Evolutionary conservation across 2,888 invertebrate species (phyloP).

Genomic region (Latrodectus hesperus): DNA sequence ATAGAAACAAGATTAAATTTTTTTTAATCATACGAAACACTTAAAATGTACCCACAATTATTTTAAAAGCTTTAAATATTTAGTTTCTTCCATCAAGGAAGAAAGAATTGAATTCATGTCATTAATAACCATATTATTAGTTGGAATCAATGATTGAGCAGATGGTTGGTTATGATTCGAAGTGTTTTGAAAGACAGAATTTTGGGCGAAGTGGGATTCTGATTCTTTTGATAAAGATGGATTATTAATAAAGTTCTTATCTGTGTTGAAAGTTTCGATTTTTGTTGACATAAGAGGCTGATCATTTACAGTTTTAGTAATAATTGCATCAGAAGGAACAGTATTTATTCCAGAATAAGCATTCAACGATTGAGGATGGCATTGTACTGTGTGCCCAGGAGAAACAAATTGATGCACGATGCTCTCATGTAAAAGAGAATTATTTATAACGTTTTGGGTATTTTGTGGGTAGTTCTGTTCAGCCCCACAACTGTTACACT

Average conservation of each 20-base stretch:
- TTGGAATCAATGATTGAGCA: constrained; percentile 71
- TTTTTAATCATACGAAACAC: background rate
- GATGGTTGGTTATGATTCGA: constrained; percentile 15
- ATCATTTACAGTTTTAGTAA: constrained; percentile 39
- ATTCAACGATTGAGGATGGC: constrained; percentile 1
- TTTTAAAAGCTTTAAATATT: constrained; percentile 85
- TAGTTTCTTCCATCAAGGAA: constrained; percentile 92
- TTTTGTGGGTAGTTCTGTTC: constrained; percentile 24
- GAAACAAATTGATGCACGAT: constrained; percentile 20
- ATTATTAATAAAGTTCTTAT: constrained; percentile 14
- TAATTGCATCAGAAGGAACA: background rate
- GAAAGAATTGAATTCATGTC: constrained; percentile 94
- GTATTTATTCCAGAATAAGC: constrained; percentile 4
- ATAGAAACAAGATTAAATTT: background rate
- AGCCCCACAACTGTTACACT: constrained; percentile 41
- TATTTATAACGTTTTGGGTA: constrained; percentile 7
- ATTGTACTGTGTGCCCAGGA: constrained; percentile 33
- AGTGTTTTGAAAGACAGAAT: constrained; percentile 14
- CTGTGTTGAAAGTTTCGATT: background rate
- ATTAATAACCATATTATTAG: constrained; percentile 91
- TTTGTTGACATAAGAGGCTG: constrained; percentile 30
- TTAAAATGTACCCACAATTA: constrained; percentile 10
- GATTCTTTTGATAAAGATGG: constrained; percentile 13
- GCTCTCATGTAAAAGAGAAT: constrained; percentile 10
- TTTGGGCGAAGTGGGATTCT: constrained; percentile 21